A percentile compares a stretch with the other conserved stretches of the same genome.
Conservation (phyloP, 2,888 invertebrate species). For the Leucophenga montana region DNA sequence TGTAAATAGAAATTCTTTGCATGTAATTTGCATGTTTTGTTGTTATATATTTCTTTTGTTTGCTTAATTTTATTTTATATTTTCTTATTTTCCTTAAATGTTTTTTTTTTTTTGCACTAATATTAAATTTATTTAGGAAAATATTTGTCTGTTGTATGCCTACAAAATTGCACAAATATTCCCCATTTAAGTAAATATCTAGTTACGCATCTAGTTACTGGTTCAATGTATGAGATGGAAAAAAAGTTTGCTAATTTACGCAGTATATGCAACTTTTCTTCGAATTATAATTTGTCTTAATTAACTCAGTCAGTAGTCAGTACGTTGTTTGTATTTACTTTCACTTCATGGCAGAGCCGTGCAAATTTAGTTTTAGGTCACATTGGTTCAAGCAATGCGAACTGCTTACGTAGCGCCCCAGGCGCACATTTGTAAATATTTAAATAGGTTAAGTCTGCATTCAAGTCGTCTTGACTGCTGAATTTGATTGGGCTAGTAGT, state of each 20-base stretch:
- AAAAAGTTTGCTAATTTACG: no score
- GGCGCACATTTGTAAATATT: conserved; percentile 50
- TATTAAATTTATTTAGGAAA: no score
- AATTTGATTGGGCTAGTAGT: conserved; percentile 7
- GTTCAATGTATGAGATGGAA: no score
- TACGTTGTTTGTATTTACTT: no score
- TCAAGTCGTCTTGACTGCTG: neutral
- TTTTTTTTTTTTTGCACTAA: neutral
- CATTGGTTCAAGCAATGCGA: conserved; percentile 1
- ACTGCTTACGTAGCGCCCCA: conserved; percentile 10
- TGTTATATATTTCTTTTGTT: neutral
- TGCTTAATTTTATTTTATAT: neutral
- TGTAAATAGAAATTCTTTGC: conserved; percentile 42
- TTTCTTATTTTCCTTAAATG: neutral
- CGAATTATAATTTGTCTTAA: conserved; percentile 3
- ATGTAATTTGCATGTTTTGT: conserved; percentile 53
- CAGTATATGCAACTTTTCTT: neutral
- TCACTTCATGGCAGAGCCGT: neutral
- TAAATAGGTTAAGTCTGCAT: conserved; percentile 46
- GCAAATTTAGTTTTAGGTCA: neutral
- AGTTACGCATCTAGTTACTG: no score
- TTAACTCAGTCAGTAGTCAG: neutral
- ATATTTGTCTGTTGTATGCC: no score
- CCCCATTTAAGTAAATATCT: no score
- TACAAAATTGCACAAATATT: neutral